Evolutionary conservation across 1,140 invertebrate genomes (phyloP).

Genomic region (Bombus soroeensis): DNA sequence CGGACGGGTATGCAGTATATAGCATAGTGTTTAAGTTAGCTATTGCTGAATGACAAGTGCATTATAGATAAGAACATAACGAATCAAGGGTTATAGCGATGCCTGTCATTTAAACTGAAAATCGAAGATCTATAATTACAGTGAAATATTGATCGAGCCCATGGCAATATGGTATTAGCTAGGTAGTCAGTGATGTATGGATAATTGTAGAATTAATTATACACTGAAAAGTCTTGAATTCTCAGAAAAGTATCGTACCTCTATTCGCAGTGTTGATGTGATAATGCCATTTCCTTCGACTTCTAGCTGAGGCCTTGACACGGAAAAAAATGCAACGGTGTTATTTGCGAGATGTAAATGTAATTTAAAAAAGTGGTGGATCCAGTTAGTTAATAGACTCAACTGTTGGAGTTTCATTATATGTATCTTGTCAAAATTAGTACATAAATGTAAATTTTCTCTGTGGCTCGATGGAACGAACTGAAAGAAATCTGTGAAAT

Average conservation of each 20-base stretch:
- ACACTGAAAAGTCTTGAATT: neutral
- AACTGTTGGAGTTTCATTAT: neutral
- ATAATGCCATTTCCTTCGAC: neutral
- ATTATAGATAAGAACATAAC: neutral
- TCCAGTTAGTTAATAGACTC: neutral
- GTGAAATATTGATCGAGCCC: neutral
- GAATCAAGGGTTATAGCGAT: neutral
- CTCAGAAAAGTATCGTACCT: neutral
- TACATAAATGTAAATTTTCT: neutral
- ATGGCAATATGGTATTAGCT: neutral
- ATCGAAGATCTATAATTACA: neutral
- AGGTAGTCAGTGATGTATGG: neutral
- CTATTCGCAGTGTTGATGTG: neutral
- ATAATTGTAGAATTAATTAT: neutral
- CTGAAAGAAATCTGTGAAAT: neutral
- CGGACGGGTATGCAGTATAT: neutral
- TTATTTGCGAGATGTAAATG: neutral
- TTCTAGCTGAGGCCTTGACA: neutral
- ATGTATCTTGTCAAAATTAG: neutral
- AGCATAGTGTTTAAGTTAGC: no score
- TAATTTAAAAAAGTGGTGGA: neutral
- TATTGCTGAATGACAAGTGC: neutral
- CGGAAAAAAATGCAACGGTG: neutral
- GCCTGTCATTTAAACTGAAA: neutral
- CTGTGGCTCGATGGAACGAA: neutral